Base-by-base conservation (phyloP, 2,888 invertebrate species). In the Alcis repandata region DNA sequence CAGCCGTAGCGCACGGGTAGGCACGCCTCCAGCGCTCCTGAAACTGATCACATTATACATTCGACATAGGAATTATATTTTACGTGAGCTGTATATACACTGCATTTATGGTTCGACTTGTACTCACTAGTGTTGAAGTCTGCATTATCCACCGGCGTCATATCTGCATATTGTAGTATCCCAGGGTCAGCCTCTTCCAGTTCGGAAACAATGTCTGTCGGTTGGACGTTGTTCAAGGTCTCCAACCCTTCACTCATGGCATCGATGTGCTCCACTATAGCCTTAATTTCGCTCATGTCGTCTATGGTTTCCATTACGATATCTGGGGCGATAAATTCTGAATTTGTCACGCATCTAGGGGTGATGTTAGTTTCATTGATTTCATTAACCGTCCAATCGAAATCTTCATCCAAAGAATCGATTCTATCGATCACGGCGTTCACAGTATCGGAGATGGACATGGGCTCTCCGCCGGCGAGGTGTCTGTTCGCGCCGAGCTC, bases 61-160 rank as follows among this genome's bases (percentile, higher is more conserved):
- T n/a, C 27, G 27, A 27, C 27, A 27, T n/a, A n/a, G n/a, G n/a
- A n/a, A n/a, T n/a, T n/a, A n/a, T n/a, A n/a, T n/a, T n/a, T n/a
- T n/a, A n/a, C n/a, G n/a, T n/a, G n/a, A n/a, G n/a, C n/a, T n/a
- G n/a, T n/a, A n/a, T n/a, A n/a, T n/a, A n/a, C n/a, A n/a, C n/a
- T n/a, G n/a, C n/a, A n/a, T n/a, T n/a, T n/a, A n/a, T n/a, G n/a
- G n/a, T n/a, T n/a, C 17, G 19, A 10, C 11, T 11, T n/a, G 4
- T 38, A 79, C 88, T 84, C 48, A 88, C 88, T 85, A 49, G 82
- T 60, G 62, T 79, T 76, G 61, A 79, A 79, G 11, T 72, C 63
- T 48, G 73, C 66, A 49, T 69, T 77, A 22, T 75, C 77, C 7
- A 75, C 75, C 0, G 82, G 79, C 69, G 80, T 63, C 70, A 85